These are phyloP conservation scores for Grantiella picta DNA, from an alignment of 2,113 vertebrate species.

Conservation along the genomic window DNA sequence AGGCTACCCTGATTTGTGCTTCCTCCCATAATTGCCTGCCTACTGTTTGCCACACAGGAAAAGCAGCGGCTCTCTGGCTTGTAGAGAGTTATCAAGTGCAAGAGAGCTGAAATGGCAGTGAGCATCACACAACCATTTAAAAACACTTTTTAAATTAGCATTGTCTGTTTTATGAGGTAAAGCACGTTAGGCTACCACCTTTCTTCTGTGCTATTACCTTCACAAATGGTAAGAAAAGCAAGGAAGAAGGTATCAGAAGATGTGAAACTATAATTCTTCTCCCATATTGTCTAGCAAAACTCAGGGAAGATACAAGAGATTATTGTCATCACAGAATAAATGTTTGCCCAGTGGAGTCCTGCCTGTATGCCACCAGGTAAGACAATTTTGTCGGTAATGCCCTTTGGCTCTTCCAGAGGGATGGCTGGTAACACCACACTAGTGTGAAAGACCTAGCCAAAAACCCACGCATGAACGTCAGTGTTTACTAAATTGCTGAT, in stretches of 20 bases:
- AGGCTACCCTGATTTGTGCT: neutral
- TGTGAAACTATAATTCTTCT: neutral
- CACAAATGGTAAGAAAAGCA: neutral
- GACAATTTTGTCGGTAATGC: neutral
- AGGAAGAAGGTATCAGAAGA: neutral
- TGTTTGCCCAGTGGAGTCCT: neutral
- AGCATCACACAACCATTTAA: neutral
- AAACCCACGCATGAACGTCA: fast-evolving
- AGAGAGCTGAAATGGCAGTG: neutral
- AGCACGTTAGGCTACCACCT: neutral
- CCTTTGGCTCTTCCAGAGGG: neutral
- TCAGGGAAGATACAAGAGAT: neutral
- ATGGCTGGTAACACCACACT: fast-evolving
- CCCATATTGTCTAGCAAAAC: neutral
- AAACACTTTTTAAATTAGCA: neutral
- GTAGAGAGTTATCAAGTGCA: neutral
- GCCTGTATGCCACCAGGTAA: neutral
- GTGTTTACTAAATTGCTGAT: neutral
- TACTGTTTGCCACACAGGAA: fast-evolving
- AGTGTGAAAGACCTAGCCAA: neutral
- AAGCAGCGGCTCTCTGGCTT: neutral
- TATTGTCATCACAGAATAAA: neutral
- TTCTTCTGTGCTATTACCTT: neutral
- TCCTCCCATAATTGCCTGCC: neutral
- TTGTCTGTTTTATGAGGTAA: neutral